Evolutionary conservation across 2,797 vertebrate genomes (phyloP), one percentile per base, ranked within the genome.

Genomic region (Myoxocephalus aenaeus): DNA sequence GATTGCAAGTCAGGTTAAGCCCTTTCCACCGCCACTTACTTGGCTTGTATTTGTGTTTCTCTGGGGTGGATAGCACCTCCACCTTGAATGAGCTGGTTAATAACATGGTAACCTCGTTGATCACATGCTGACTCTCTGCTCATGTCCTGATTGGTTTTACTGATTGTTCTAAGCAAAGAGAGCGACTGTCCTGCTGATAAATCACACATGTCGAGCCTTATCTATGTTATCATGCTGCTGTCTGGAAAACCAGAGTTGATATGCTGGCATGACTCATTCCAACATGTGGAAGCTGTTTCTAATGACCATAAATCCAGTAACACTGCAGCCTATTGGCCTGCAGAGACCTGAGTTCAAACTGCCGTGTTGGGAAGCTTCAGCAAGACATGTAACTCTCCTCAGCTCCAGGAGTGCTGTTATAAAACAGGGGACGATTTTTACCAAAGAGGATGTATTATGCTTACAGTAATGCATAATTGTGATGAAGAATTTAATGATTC

Each of bases 1-100:
- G 82, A 92, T 91, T 89, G 79, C 72, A 80, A 89, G 92, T 92
- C 84, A 89, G 86, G 80, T 88, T 82, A 76, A 88, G 84, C 86
- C 82, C 84, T 90, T 90, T 90, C 88, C 82, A 34, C 79, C 15
- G 72, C 76, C 83, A 71, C 80, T 85, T 76, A 80, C 84, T 75
- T 71, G 70, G 65, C 73, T 68, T 42, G 18, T 77, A 58, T 81
- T 82, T 86, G 79, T 82, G 69, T 71, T 73, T 81, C 13, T 8
- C 73, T 36, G 73, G 54, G 54, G 69, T 65, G 71, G 82, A 86
- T 84, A 76, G 73, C 69, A 67, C 71, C 85, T 87, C 79, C 69
- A 70, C 78, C 53, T 82, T 65, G 72, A 75, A 75, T 79, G 82
- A 77, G 80, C 66, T 75, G 42, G 86, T 86, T 89, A 89, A 91